These are phyloP conservation scores for Bombus fervidus DNA, from an alignment of 1,140 invertebrate genomes.

Conservation along the genomic window DNA sequence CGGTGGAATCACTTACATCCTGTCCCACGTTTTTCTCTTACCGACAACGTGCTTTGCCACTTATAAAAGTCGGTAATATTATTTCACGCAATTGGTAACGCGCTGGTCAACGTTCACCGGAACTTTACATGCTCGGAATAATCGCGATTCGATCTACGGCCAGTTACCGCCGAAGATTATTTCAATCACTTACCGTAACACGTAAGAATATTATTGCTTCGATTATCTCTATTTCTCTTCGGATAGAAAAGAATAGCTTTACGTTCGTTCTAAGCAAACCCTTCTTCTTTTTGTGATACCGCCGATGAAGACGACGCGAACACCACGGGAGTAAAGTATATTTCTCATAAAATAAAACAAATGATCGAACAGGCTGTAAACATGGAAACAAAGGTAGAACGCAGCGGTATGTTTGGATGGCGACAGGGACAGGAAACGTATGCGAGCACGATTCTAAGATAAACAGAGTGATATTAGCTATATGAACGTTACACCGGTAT, in stretches of 20 bases:
- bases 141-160: not conserved
- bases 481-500: slow-evolving; percentile 9
- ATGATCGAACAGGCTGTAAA: not conserved
- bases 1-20: slow-evolving; percentile 59
- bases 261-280: rapidly evolving
- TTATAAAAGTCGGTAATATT: slow-evolving; percentile 11
- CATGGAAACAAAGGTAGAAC: not conserved
- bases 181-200: slow-evolving; percentile 6
- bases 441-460: slow-evolving; percentile 13
- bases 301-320: not conserved
- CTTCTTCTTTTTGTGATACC: no score
- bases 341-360: not conserved
- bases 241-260: no score
- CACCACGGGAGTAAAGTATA: no score
- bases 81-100: slow-evolving; percentile 26
- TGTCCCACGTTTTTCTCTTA: slow-evolving; percentile 56
- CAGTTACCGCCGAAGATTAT: not conserved
- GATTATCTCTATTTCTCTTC: not conserved
- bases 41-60: not conserved
- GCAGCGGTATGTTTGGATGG: not conserved
- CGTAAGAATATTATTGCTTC: not conserved
- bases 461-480: slow-evolving; percentile 19
- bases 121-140: not conserved
- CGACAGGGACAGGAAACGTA: not conserved
- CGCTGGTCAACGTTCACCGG: not conserved